Evolutionary conservation across 1,140 invertebrate genomes (phyloP).

Genomic region (Drosophila pruinosa): DNA sequence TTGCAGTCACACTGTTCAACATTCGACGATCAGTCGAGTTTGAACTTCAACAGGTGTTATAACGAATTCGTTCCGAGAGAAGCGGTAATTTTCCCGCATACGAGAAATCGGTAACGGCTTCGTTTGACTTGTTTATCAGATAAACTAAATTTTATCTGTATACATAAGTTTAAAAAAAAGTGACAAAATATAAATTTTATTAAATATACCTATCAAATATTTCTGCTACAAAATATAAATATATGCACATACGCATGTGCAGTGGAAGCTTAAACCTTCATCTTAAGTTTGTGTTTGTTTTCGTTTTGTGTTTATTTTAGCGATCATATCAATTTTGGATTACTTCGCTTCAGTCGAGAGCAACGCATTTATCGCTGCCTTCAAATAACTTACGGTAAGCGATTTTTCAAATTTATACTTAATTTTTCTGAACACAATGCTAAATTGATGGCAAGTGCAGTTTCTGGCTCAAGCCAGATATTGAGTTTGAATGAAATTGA

Average conservation of each 20-base stretch:
- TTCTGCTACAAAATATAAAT: constrained; percentile 3
- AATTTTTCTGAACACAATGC: constrained; percentile 8
- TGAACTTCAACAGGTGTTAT: constrained; percentile 73
- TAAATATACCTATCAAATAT: constrained; percentile 9
- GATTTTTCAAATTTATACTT: neutral
- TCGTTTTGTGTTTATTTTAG: constrained; percentile 64
- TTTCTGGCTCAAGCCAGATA: constrained; percentile 31
- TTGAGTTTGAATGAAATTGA: constrained; percentile 58
- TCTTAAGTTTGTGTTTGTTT: constrained; percentile 42
- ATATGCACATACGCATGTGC: constrained; percentile 8
- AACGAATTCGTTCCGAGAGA: constrained; percentile 34
- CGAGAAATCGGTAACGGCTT: constrained; percentile 58
- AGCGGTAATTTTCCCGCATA: constrained; percentile 42
- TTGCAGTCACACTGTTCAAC: constrained; percentile 2
- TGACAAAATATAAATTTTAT: constrained; percentile 22
- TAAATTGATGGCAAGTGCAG: constrained; percentile 32
- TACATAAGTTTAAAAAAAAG: constrained; percentile 5
- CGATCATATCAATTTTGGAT: constrained; percentile 58
- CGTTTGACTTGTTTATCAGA: constrained; percentile 3
- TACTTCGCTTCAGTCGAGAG: constrained; percentile 45
- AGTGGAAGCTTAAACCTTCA: constrained; percentile 32
- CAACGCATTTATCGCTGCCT: constrained; percentile 40
- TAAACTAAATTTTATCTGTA: neutral
- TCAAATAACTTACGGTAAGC: constrained; percentile 51
- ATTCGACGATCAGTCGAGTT: constrained; percentile 57